Base-by-base conservation (phyloP, 1,140 invertebrate genomes). In the Agraylea sexmaculata region DNA sequence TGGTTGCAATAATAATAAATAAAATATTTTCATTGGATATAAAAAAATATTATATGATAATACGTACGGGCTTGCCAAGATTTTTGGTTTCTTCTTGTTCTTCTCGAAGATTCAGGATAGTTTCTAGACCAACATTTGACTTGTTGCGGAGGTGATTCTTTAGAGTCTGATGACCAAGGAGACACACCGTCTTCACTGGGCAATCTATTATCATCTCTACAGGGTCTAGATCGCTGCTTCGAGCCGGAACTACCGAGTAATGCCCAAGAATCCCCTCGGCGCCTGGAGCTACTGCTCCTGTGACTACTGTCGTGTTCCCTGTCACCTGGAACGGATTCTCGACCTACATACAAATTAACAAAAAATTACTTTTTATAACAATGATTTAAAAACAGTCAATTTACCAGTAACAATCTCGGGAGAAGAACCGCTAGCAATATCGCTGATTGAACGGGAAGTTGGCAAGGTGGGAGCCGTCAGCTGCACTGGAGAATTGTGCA, bases 101-200 rank as follows among this genome's bases (percentile, higher is more conserved):
- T 34, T 37, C 35, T 23, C 38, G 43, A 23, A 21, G 37, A 15
- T 30, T 46, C 38, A 7, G 35, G 19, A 39, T 27, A 44, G 16
- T 35, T 39, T 15, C 40, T 15, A 2, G 36, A 25, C 41, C 41
- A 39, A 18, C 31, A 27, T 21, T 47, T 40, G 16, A 40, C 38
- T 20, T 40, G 45, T 12, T 37, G 43, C 18, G 42, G 35, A 50
- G 51, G 36, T 53, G 56, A 44, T 59, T 83, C 78, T 38, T 80
- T 77, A 2, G 78, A 78, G 57, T 85, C 81, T 1, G 79, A 79
- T 1, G 82, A 85, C 74, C 80, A 83, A 0, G 78, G 78, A 2
- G 78, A 82, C 4, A 73, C 69, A 30, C 66, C 72, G 28, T 73
- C 71, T 51, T 66, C 59, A 66, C 57, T 57, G 57, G 51, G 55